Conservation (phyloP, 2,888 invertebrate genomes). For the Dorcus parallelipipedus region DNA sequence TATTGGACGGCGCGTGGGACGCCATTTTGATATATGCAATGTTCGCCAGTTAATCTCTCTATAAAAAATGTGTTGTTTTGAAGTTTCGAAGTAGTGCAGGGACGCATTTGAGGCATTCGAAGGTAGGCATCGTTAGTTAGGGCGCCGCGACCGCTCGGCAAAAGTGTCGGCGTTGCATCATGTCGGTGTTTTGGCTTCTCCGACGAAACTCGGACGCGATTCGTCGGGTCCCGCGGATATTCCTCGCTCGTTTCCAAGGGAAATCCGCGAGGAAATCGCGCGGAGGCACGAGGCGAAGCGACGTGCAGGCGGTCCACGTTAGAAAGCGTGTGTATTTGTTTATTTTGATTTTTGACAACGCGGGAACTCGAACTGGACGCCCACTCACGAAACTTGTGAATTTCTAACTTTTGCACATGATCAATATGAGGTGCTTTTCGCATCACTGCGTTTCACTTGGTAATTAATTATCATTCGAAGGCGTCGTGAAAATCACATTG, state of each 20-base stretch:
- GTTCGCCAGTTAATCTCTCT: conserved; percentile 28
- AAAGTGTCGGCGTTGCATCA: too few species aligned
- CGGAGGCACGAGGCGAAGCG: conserved; percentile 1
- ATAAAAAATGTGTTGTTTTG: conserved; percentile 10
- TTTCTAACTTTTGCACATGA: conserved; percentile 31
- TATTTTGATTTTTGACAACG: conserved; percentile 38
- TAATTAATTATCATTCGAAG: conserved; percentile 8
- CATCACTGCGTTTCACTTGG: conserved; percentile 1
- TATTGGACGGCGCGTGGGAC: conserved; percentile 41
- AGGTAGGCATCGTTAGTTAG: conserved; percentile 6
- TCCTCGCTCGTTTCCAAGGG: too few species aligned
- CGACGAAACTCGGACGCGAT: too few species aligned
- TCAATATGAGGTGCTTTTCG: conserved; percentile 33
- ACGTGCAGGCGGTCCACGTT: conserved; percentile 1
- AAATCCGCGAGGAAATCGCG: too few species aligned
- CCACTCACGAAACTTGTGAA: conserved; percentile 31
- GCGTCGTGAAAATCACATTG: background rate
- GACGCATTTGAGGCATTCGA: conserved; percentile 7
- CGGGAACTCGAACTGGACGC: conserved; percentile 41
- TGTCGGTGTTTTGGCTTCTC: too few species aligned
- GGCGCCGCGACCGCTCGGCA: too few species aligned
- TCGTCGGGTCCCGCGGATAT: too few species aligned
- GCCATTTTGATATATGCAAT: conserved; percentile 48
- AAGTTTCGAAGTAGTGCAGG: conserved; percentile 12
- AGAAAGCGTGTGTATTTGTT: conserved; percentile 16